Evolutionary conservation across 53 echinoderm and acorn worm species (phyloP).

Genomic region (Echinometra lucunter): DNA sequence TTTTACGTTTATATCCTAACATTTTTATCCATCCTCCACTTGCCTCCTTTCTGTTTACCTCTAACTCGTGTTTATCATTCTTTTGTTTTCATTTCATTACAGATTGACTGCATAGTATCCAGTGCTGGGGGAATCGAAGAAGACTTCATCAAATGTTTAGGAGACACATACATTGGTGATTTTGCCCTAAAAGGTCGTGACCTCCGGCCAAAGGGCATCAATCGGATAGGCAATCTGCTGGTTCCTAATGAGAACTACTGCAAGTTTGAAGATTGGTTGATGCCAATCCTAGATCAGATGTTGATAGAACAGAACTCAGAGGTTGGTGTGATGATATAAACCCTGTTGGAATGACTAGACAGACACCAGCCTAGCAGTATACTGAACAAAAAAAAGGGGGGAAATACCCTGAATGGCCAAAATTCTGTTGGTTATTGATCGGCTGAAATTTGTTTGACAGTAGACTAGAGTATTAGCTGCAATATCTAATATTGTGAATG

Average conservation of each 20-base stretch:
- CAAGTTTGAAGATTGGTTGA: slow-evolving; percentile 93
- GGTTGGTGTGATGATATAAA: slow-evolving; percentile 41
- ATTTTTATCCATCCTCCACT: not conserved
- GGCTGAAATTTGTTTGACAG: too few relatives aligned
- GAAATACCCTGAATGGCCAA: too few relatives aligned
- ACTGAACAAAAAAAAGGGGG: too few relatives aligned
- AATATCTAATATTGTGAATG: too few relatives aligned
- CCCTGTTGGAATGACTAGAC: too few relatives aligned
- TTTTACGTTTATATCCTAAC: not conserved
- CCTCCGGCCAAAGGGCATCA: slow-evolving; percentile 85
- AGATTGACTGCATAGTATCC: slow-evolving; percentile 95
- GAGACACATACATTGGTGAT: slow-evolving; percentile 86
- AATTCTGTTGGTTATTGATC: too few relatives aligned
- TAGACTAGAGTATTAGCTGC: too few relatives aligned
- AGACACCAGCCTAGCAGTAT: too few relatives aligned
- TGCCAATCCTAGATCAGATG: slow-evolving; percentile 94
- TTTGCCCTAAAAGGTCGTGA: slow-evolving; percentile 81
- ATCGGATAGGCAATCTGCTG: slow-evolving; percentile 93
- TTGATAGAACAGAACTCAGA: slow-evolving; percentile 80
- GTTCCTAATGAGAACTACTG: slow-evolving; percentile 94
- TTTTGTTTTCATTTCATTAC: too few relatives aligned
- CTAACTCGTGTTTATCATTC: too few relatives aligned
- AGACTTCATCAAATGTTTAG: slow-evolving; percentile 96
- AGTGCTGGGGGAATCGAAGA: slow-evolving; percentile 97
- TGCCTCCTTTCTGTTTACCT: not conserved